These are phyloP conservation scores for Osedax fenrisi DNA, from an alignment of 2,888 invertebrate genomes.

Conservation along the genomic window DNA sequence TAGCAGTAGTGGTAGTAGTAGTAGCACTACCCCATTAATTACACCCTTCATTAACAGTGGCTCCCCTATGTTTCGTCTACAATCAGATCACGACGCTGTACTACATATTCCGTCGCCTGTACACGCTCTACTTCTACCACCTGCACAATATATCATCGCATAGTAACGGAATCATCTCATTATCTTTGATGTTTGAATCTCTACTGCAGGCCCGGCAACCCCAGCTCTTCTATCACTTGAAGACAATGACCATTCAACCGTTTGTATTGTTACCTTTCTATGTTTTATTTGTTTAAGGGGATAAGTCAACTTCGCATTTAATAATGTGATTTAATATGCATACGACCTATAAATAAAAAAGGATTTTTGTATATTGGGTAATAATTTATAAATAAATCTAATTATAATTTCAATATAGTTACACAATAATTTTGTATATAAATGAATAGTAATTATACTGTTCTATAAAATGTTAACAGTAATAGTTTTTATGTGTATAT, in stretches of 20 bases:
- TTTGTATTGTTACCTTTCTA: slow-evolving; percentile 57
- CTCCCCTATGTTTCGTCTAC: slow-evolving; percentile 83
- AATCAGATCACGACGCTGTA: slow-evolving; percentile 76
- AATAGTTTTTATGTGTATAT: too few species aligned
- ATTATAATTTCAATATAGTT: too few species aligned
- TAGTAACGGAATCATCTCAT: slow-evolving; percentile 66
- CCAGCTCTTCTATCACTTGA: slow-evolving; percentile 76
- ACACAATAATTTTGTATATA: too few species aligned
- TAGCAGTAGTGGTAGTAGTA: slow-evolving; percentile 14
- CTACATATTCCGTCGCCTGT: slow-evolving; percentile 78
- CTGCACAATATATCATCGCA: slow-evolving; percentile 82
- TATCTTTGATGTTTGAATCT: slow-evolving; percentile 77
- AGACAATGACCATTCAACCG: slow-evolving; percentile 78
- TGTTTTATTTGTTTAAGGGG: neutral
- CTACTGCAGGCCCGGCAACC: slow-evolving; percentile 80
- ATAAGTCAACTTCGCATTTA: neutral
- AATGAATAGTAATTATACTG: too few species aligned
- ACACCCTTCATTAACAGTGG: slow-evolving; percentile 56
- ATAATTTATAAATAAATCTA: too few species aligned
- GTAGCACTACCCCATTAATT: slow-evolving; percentile 15
- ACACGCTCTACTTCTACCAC: slow-evolving; percentile 77
- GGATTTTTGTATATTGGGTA: too few species aligned
- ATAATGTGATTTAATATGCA: too few species aligned
- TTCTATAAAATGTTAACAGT: too few species aligned
- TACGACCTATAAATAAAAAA: neutral